A percentile compares a stretch with the other conserved stretches of the same genome.
Conservation (phyloP, 2,797 vertebrate species). For the Acanthurus lineatus region DNA sequence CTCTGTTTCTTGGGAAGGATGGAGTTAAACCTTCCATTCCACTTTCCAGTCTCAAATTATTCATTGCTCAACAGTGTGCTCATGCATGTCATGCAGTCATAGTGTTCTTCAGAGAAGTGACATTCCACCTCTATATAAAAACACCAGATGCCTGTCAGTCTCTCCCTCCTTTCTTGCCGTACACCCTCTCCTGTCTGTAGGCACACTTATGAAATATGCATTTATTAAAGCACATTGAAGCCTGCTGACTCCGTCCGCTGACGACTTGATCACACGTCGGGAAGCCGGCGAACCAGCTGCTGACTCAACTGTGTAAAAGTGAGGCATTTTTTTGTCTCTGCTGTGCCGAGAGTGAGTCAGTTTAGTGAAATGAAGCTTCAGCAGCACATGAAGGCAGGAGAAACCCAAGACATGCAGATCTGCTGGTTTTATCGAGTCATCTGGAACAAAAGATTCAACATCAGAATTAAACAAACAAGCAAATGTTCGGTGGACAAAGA, state of each 20-base stretch:
- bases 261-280: constrained; percentile 30
- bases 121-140: constrained; percentile 72
- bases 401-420: no score
- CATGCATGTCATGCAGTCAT: constrained; percentile 64
- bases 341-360: constrained; percentile 8
- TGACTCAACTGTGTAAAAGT: constrained; percentile 38
- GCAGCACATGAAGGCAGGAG: background rate
- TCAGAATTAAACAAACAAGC: no score
- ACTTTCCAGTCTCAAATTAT: constrained; percentile 52
- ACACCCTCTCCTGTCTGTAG: constrained; percentile 32
- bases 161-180: constrained; percentile 18
- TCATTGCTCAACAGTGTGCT: constrained; percentile 61
- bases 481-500: no score
- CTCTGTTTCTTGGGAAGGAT: background rate
- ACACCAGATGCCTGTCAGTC: constrained; percentile 58
- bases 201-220: constrained; percentile 69
- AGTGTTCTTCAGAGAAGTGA: constrained; percentile 70
- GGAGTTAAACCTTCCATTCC: constrained; percentile 46
- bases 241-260: constrained; percentile 21
- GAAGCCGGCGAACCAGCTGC: constrained; percentile 36
- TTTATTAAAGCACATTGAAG: constrained; percentile 49
- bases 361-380: background rate
- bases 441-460: no score
- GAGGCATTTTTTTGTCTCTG: constrained; percentile 7
- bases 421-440: no score